Evolutionary conservation across 2,888 invertebrate species (phyloP).

Genomic region (Epiblema foenella): DNA sequence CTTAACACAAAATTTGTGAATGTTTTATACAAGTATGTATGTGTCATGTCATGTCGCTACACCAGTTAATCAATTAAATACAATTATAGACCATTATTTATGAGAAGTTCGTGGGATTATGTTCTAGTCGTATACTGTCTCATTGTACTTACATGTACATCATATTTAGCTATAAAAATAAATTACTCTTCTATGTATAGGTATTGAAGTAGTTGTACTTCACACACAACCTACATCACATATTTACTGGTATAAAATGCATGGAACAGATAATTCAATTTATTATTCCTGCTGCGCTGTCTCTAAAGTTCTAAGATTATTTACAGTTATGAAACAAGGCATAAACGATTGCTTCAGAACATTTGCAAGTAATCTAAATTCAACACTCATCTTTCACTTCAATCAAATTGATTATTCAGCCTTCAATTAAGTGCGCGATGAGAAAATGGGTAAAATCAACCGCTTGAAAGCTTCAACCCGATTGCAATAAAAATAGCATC

Average conservation of each 20-base stretch:
- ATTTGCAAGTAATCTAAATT: constrained; percentile 36
- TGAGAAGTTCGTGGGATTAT: not conserved
- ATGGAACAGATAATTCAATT: constrained; percentile 6
- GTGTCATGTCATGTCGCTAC: no score
- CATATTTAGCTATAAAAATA: no score
- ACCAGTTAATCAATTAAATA: not conserved
- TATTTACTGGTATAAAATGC: not conserved
- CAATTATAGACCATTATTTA: not conserved
- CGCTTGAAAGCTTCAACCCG: not conserved
- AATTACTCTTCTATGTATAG: no score
- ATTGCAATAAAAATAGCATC: constrained; percentile 46
- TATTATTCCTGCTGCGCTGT: constrained; percentile 9
- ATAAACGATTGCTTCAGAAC: constrained; percentile 23
- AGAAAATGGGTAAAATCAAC: constrained; percentile 5
- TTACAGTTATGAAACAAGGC: constrained; percentile 28
- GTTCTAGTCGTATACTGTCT: no score
- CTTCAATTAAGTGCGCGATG: not conserved
- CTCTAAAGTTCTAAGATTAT: constrained; percentile 31
- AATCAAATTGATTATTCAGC: not conserved
- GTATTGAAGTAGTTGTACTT: no score
- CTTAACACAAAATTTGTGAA: no score
- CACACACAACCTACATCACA: no score
- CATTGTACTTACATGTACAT: no score
- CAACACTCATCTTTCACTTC: constrained; percentile 8
- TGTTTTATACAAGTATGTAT: no score